Evolutionary conservation across 2,888 invertebrate species (phyloP), one percentile per base, ranked within the genome.

Genomic region (Drosophila sordidula): DNA sequence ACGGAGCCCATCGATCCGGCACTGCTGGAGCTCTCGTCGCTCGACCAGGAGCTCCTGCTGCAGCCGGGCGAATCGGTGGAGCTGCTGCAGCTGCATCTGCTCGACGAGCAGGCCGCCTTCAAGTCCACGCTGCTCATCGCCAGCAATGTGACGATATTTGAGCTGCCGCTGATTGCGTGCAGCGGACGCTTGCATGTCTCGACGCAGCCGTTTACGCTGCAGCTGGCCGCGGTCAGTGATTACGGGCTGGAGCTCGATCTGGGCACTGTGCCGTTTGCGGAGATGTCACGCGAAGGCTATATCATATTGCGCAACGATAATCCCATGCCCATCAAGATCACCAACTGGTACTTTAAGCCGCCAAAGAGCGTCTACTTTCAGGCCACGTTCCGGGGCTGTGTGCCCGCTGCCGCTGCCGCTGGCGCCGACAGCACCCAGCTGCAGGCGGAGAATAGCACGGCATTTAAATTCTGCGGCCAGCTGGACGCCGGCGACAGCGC

Each of bases 351-450:
- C 66, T 91, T 92, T 36, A 80, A 90, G 56, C 90, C 86, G 26
- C 90, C 91, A 0, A 80, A 87, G 41, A 84, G 82, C 5, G 89
- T 92, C 3, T 91, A 90, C 63, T 91, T 89, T 64, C 80, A 83
- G 18, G 78, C 90, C 45, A 65, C 94, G 80, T 92, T 95, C 51
- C 91, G 94, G 78, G 95, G 95, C 38, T 95, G 95, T 82, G 93
- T 90, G 36, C 75, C 73, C 6, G 57, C 77, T 29, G n/a, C 22
- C 0, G 47, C 42, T 0, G 6, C 47, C 4, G n/a, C 16, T 1
- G 18, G 18, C 2, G 18, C 18, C 18, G 18, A 18, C 18, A 51
- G 65, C 29, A n/a, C 41, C 1, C 34, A 25, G 2, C 32, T 41
- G n/a, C n/a, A 44, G 3, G 5, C 29, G 38, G 52, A 41, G 4